A percentile compares a stretch with the other conserved stretches of the same genome.
Evolutionary conservation across 2,113 vertebrate species (phyloP).

Genomic region (Dasypus novemcinctus): DNA sequence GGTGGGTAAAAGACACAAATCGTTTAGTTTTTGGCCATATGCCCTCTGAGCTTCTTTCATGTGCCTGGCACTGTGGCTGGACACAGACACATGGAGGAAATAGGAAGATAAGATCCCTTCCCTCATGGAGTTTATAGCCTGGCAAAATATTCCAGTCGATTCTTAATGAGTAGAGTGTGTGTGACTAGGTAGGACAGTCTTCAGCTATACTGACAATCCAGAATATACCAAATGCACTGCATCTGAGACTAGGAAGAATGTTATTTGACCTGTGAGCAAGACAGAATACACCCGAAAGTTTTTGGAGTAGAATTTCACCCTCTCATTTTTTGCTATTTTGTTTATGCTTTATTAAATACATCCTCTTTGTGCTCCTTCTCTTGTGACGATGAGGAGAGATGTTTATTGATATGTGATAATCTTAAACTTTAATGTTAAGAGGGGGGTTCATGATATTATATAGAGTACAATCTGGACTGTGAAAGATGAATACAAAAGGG

Average conservation of each 20-base stretch:
- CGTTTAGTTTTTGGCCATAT: background rate
- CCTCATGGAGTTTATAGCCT: background rate
- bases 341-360: background rate
- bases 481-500: background rate
- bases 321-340: background rate
- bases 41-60: background rate
- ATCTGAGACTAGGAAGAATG: background rate
- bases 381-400: background rate
- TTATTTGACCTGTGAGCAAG: background rate
- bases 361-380: background rate
- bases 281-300: background rate
- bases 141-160: background rate
- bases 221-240: fast-evolving
- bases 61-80: background rate
- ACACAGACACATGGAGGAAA: background rate
- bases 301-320: background rate
- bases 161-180: background rate
- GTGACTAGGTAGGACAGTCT: background rate
- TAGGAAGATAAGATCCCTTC: background rate
- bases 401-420: background rate
- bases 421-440: background rate
- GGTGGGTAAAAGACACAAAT: background rate
- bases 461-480: background rate
- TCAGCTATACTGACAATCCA: background rate
- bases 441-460: background rate